Conservation (phyloP, 2,113 vertebrate genomes). For the Pycnonotus jocosus region DNA sequence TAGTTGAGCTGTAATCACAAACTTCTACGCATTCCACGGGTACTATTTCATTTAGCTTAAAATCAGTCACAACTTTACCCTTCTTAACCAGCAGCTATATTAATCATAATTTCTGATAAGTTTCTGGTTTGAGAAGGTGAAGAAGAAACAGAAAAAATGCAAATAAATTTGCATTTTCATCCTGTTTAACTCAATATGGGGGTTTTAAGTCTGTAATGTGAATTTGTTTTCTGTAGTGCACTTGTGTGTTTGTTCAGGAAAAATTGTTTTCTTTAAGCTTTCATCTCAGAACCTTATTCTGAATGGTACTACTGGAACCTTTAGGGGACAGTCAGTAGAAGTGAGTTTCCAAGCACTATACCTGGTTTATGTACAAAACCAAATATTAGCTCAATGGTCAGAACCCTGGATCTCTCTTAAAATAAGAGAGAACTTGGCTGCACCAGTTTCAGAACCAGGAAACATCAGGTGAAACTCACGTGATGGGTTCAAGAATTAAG, state of each 20-base stretch:
- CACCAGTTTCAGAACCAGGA: background rate
- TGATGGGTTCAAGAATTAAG: background rate
- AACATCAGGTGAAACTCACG: background rate
- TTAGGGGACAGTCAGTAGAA: background rate
- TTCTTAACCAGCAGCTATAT: background rate
- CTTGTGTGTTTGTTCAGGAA: background rate
- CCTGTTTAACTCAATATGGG: background rate
- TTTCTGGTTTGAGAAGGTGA: background rate
- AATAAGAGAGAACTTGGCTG: background rate
- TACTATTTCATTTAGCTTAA: background rate
- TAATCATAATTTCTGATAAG: background rate
- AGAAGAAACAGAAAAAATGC: background rate
- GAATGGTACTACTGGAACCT: background rate
- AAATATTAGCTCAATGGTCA: background rate
- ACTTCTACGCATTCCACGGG: background rate
- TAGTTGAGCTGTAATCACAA: background rate
- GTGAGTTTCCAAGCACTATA: background rate
- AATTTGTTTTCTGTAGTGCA: background rate
- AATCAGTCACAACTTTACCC: background rate
- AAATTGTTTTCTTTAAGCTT: background rate
- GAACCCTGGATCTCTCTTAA: background rate
- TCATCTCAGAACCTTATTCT: background rate
- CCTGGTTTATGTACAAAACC: background rate
- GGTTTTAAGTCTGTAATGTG: background rate
- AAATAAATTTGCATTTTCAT: background rate